These are phyloP conservation scores for Drosophila kikkawai DNA, from an alignment of 1,140 invertebrate genomes.

Conservation along the genomic window DNA sequence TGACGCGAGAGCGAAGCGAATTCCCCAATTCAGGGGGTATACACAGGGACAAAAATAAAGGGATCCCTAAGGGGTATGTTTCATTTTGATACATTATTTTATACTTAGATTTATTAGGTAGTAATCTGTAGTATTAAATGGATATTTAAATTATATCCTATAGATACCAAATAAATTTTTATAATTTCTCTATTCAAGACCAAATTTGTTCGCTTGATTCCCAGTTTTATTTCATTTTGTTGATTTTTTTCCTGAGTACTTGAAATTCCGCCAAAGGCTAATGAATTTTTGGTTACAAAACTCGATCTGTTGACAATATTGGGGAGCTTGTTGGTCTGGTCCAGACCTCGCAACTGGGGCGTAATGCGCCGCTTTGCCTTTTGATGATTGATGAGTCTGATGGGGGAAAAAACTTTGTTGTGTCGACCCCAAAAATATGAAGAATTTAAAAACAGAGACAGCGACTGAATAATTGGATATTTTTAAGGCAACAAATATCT, in stretches of 20 bases:
- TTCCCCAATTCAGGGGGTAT: constrained; percentile 3
- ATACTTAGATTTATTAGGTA: not conserved
- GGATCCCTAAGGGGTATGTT: fast-evolving
- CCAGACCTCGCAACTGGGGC: constrained; percentile 11
- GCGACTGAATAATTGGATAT: constrained; percentile 16
- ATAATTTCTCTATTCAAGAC: not conserved
- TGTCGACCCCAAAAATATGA: constrained; percentile 17
- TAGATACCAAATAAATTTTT: not conserved
- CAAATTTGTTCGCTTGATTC: fast-evolving
- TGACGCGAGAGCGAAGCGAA: constrained; percentile 34
- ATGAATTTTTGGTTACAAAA: constrained; percentile 48
- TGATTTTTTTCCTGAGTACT: not conserved
- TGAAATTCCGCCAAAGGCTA: constrained; percentile 8
- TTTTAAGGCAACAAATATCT: not conserved
- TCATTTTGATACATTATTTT: not conserved
- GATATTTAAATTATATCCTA: not conserved
- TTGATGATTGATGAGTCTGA: constrained; percentile 63
- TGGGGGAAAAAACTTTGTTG: constrained; percentile 9
- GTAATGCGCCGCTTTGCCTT: constrained; percentile 30
- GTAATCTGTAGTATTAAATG: not conserved
- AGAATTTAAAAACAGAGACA: not conserved
- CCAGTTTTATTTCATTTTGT: no score
- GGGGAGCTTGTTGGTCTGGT: constrained; percentile 18
- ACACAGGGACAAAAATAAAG: not conserved
- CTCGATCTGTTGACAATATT: constrained; percentile 46